phyloP scores from a whole-genome alignment of 1,140 invertebrate genomes.

The Leptinotarsa lineolata region DNA sequence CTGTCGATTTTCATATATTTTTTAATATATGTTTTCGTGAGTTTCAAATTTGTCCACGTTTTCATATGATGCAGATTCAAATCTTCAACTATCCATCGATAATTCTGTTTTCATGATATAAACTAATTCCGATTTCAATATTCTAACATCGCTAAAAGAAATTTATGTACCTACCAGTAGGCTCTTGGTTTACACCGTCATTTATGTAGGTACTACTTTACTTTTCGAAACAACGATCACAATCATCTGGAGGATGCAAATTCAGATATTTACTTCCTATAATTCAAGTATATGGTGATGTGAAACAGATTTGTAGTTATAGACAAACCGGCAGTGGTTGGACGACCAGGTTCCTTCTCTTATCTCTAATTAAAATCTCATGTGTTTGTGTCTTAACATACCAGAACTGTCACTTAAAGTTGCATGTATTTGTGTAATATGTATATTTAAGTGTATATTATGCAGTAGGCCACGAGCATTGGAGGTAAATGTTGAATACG shows the following conservation, averaged over 20 bases:
- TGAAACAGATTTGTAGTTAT: slow-evolving; percentile 16
- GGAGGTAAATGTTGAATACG: slow-evolving; percentile 36
- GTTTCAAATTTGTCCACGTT: no score
- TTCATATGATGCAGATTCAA: no score
- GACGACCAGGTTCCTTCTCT: slow-evolving; percentile 31
- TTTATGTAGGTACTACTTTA: not conserved
- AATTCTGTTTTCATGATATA: no score
- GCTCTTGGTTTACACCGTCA: no score
- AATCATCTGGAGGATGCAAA: not conserved
- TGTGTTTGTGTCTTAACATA: slow-evolving; percentile 42
- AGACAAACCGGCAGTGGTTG: slow-evolving; percentile 22
- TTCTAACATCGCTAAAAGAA: no score
- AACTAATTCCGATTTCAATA: no score
- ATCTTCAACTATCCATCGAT: no score
- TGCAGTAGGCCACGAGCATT: slow-evolving; percentile 42
- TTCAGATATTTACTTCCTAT: not conserved
- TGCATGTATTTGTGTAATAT: slow-evolving; percentile 44
- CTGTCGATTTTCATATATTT: no score
- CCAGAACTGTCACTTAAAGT: slow-evolving; percentile 43
- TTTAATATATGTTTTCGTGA: no score
- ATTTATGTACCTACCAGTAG: no score
- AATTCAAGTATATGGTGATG: slow-evolving; percentile 12
- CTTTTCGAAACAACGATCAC: not conserved
- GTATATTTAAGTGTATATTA: slow-evolving; percentile 43
- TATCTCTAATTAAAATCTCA: slow-evolving; percentile 44